These are phyloP conservation scores for Gymnarchus niloticus DNA, from an alignment of 2,113 vertebrate genomes.

Conservation along the genomic window DNA sequence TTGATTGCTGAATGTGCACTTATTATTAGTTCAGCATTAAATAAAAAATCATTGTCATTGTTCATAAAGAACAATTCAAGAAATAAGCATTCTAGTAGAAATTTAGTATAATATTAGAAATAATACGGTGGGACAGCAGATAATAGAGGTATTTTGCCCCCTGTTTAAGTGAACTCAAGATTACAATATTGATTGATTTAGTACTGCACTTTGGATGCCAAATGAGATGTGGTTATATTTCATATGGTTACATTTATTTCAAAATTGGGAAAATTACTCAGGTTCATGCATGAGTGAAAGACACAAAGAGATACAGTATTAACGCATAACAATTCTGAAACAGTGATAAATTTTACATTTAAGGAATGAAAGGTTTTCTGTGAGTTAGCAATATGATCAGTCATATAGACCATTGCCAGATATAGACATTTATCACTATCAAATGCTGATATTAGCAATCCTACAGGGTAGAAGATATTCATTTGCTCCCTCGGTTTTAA, in stretches of 20 bases:
- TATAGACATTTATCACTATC: slow-evolving; percentile 59
- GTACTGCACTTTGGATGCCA: not conserved
- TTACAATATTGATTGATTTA: slow-evolving; percentile 9
- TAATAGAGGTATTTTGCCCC: not conserved
- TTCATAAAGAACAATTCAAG: not conserved
- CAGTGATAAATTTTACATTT: not conserved
- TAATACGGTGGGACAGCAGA: not conserved
- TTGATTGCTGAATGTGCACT: no score
- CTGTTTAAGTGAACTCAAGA: not conserved
- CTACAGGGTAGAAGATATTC: slow-evolving; percentile 43
- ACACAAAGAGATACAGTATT: not conserved
- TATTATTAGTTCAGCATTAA: not conserved
- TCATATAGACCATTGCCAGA: slow-evolving; percentile 49
- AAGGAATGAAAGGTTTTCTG: slow-evolving; percentile 10
- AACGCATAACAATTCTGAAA: slow-evolving; percentile 8
- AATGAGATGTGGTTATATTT: not conserved
- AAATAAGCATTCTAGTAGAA: not conserved
- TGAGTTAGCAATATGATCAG: slow-evolving; percentile 42
- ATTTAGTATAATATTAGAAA: no score
- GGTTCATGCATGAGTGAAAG: slow-evolving; percentile 9
- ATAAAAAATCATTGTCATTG: not conserved
- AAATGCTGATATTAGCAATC: slow-evolving; percentile 48
- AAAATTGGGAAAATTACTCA: slow-evolving; percentile 3
- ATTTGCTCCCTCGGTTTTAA: slow-evolving; percentile 51
- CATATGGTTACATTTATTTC: not conserved